These are phyloP conservation scores for Acromyrmex echinatior DNA, from an alignment of 1,140 invertebrate genomes.

Conservation along the genomic window DNA sequence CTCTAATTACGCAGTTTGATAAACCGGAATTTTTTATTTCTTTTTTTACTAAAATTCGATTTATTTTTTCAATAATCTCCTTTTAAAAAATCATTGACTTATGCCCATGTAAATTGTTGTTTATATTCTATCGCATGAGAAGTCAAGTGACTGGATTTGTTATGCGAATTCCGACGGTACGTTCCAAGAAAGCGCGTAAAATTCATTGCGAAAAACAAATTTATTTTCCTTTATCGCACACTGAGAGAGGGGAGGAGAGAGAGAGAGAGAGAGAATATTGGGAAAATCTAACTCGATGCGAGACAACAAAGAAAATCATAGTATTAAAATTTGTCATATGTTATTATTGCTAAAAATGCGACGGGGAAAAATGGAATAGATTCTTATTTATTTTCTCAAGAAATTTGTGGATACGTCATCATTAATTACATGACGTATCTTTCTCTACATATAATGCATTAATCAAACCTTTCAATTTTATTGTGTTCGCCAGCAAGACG, in stretches of 20 bases:
- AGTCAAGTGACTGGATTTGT: constrained; percentile 10
- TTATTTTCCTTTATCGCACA: constrained; percentile 74
- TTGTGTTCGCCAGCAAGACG: constrained; percentile 52
- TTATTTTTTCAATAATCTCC: too few species aligned
- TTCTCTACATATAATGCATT: constrained; percentile 45
- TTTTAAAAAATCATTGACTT: too few species aligned
- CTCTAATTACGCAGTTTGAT: not conserved
- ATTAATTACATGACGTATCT: constrained; percentile 57
- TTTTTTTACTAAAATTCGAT: too few species aligned
- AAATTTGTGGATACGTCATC: constrained; percentile 48
- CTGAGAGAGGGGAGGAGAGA: constrained; percentile 60
- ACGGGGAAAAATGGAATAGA: constrained; percentile 62
- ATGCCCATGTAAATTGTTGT: constrained; percentile 8
- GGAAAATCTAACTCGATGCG: constrained; percentile 74
- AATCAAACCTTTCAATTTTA: constrained; percentile 55
- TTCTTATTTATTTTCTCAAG: constrained; percentile 51
- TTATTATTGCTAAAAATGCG: constrained; percentile 81
- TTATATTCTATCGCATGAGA: constrained; percentile 40
- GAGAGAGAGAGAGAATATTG: not conserved
- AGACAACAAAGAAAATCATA: constrained; percentile 83
- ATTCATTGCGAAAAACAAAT: constrained; percentile 31
- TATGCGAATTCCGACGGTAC: not conserved
- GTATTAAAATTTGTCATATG: constrained; percentile 78
- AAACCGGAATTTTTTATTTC: too few species aligned
- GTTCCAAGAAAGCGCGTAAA: constrained; percentile 22